Evolutionary conservation across 2,888 invertebrate genomes (phyloP).

Genomic region (Drosophila austrosaltans): DNA sequence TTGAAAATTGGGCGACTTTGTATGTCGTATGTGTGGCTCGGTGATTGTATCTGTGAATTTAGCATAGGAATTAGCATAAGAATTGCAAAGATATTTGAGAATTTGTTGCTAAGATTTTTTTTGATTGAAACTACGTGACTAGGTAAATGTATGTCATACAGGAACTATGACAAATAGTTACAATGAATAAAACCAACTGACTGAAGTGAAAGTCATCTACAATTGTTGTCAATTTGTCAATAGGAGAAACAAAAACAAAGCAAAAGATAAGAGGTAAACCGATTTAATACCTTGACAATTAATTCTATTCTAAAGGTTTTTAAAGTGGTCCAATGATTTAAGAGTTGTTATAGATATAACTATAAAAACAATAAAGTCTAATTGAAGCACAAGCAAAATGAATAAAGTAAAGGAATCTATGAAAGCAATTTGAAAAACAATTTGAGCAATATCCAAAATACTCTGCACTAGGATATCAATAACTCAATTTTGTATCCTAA

Average conservation of each 20-base stretch:
- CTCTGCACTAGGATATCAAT: too few species aligned
- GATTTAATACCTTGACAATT: too few species aligned
- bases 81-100: constrained; percentile 51
- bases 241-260: background rate
- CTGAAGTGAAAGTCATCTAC: background rate
- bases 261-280: background rate
- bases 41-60: background rate
- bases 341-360: too few species aligned
- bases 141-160: constrained; percentile 6
- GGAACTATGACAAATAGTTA: background rate
- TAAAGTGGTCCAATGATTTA: too few species aligned
- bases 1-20: constrained; percentile 30
- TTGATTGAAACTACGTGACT: constrained; percentile 34
- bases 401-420: too few species aligned
- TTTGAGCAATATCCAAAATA: too few species aligned
- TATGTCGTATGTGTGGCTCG: background rate
- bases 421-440: too few species aligned
- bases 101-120: constrained; percentile 19
- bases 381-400: too few species aligned
- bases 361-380: too few species aligned
- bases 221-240: background rate
- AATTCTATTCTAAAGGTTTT: too few species aligned
- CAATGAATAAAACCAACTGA: background rate
- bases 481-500: too few species aligned
- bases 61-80: constrained; percentile 55